Evolutionary conservation across 2,113 vertebrate species (phyloP), one percentile per base, ranked within the genome.

Genomic region (Pardalotus punctatus): DNA sequence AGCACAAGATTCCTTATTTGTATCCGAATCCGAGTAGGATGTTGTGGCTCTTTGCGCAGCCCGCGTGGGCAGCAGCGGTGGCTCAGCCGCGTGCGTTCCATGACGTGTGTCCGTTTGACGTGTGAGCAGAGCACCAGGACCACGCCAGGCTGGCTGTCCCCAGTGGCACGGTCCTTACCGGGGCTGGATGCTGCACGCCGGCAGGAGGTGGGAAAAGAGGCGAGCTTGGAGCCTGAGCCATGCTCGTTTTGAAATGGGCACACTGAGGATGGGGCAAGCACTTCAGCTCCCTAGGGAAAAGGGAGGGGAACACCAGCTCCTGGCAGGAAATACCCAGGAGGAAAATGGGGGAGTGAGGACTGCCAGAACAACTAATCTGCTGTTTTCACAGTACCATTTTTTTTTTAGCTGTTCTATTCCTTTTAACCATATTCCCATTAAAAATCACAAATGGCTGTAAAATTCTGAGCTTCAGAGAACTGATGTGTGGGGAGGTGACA

Each of bases 1-100:
- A 92, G 82, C 51, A 62, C 85, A 91, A 95, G 92, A 77, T 86
- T 29, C 78, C 86, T 82, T 54, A 83, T 95, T 93, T 96, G 73
- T 95, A 95, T 51, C 79, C 25, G 43, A 92, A 91, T 50, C 74
- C 60, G 42, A 66, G 76, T 81, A 90, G 94, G 81, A 80, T 51
- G 94, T 85, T 91, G 8, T 71, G 81, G 88, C 83, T 96, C 83
- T 90, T 70, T 14, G 88, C 17, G 38, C 64, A 61, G 82, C 81
- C 90, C 20, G 1, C 4, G 23, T 72, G n/a, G 70, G 81, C 65
- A 67, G 86, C 54, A 57, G 79, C 81, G 57, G 11, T 1, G 72
- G 17, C 66, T 58, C 62, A 14, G 88, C 58, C 86, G 0, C 1
- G 60, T 61, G 82, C 72, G 3, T 64, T 90, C 86, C 29, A 0